These are phyloP conservation scores for Apostichopus leukothele DNA, from an alignment of 53 echinoderm and acorn worm species.

Conservation along the genomic window DNA sequence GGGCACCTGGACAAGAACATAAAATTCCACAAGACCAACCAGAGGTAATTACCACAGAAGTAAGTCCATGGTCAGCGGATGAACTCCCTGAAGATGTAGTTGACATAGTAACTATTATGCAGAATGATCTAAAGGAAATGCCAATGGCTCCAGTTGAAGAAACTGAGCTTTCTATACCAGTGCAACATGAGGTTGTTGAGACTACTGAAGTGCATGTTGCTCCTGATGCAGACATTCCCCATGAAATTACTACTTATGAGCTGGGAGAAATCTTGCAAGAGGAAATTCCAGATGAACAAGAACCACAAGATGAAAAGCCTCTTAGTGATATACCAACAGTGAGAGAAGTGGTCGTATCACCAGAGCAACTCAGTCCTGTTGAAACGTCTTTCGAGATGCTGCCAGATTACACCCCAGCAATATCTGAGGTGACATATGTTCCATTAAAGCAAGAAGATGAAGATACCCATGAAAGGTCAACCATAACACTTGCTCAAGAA, in stretches of 20 bases:
- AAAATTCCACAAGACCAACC: constrained; percentile 11
- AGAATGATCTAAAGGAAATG: constrained; percentile 4
- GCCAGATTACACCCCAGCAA: constrained; percentile 26
- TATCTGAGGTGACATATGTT: constrained; percentile 30
- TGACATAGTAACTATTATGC: background rate
- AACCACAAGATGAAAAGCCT: constrained; percentile 5
- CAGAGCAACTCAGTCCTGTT: constrained; percentile 34
- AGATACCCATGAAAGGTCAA: constrained; percentile 13
- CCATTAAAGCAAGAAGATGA: constrained; percentile 25
- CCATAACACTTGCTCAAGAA: background rate
- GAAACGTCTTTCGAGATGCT: constrained; percentile 5
- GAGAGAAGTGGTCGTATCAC: constrained; percentile 29
- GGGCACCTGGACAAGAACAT: constrained; percentile 19
- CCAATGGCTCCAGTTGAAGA: background rate
- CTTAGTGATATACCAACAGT: constrained; percentile 1
- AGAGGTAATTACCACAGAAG: constrained; percentile 5
- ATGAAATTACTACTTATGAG: constrained; percentile 45
- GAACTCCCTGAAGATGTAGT: background rate
- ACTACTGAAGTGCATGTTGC: constrained; percentile 20
- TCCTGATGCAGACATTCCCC: constrained; percentile 3
- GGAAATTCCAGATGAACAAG: constrained; percentile 27
- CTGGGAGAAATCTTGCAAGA: constrained; percentile 44
- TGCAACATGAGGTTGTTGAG: constrained; percentile 35
- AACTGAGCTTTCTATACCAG: background rate
- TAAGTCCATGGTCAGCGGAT: background rate